Evolutionary conservation across 2,888 invertebrate species (phyloP).

Genomic region (Melolontha melolontha): DNA sequence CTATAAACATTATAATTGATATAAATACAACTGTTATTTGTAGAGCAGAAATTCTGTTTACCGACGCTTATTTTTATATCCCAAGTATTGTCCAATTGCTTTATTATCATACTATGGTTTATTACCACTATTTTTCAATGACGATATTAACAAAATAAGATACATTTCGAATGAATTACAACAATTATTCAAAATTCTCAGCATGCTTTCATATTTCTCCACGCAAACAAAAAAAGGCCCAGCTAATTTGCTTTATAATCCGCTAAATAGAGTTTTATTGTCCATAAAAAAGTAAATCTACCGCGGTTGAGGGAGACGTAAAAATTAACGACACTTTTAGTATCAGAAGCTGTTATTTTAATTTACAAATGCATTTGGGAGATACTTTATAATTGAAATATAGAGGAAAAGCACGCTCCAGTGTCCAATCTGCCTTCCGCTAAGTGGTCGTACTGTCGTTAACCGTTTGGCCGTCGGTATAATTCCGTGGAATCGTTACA

Average conservation of each 20-base stretch:
- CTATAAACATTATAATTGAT: no score
- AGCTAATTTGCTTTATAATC: conserved; percentile 35
- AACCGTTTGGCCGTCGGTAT: neutral
- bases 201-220: neutral
- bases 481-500: conserved; percentile 9
- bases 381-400: conserved; percentile 30
- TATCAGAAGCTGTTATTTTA: conserved; percentile 27
- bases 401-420: conserved; percentile 16
- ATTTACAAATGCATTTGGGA: conserved; percentile 36
- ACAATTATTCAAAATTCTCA: neutral
- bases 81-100: no score
- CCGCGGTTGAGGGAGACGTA: conserved; percentile 15
- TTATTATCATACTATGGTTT: no score
- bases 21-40: no score
- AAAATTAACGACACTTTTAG: conserved; percentile 36
- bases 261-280: conserved; percentile 36
- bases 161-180: no score
- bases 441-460: conserved; percentile 26
- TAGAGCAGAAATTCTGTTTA: no score
- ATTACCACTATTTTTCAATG: no score
- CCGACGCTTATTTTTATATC: no score
- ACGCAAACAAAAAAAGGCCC: neutral
- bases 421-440: neutral
- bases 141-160: no score
- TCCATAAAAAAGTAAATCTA: conserved; percentile 20